Percentiles rank a stretch among this genome's conserved stretches.
phyloP scores from a whole-genome alignment of 2,888 invertebrate species.

The Diarsia mendica region DNA sequence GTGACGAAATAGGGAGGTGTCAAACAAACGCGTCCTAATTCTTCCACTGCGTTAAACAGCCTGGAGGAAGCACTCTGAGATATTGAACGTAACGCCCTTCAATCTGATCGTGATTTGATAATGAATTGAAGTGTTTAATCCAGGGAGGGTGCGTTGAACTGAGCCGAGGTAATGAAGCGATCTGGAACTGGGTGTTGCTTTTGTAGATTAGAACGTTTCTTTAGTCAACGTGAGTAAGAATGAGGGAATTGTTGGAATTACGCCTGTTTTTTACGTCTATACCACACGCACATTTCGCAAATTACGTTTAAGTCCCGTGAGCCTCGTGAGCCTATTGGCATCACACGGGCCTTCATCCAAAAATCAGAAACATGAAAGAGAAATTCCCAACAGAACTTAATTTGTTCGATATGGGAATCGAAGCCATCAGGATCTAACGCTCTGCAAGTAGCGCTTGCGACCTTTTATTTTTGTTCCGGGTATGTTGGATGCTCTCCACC shows the following conservation, averaged over 20 bases:
- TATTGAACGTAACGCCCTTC: slow-evolving; percentile 39
- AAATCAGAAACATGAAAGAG: too few relatives aligned
- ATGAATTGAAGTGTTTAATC: slow-evolving; percentile 51
- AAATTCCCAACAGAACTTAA: too few relatives aligned
- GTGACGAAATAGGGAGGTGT: not conserved
- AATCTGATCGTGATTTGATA: slow-evolving; percentile 49
- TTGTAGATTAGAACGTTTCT: slow-evolving; percentile 1
- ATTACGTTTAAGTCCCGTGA: not conserved
- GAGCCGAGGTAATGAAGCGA: slow-evolving; percentile 37
- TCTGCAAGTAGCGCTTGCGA: too few relatives aligned
- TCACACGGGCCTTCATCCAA: too few relatives aligned
- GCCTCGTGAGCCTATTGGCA: too few relatives aligned
- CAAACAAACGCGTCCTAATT: slow-evolving; percentile 34
- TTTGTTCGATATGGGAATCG: too few relatives aligned
- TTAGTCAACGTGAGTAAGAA: not conserved
- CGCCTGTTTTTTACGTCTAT: too few relatives aligned
- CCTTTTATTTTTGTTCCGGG: too few relatives aligned
- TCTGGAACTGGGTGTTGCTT: not conserved
- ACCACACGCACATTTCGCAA: not conserved
- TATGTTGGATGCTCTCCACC: too few relatives aligned
- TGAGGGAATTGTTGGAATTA: not conserved
- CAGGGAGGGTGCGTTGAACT: slow-evolving; percentile 39
- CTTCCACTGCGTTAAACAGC: slow-evolving; percentile 48
- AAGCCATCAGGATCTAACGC: too few relatives aligned
- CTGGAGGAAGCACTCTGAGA: slow-evolving; percentile 31